Evolutionary conservation across 2,888 invertebrate genomes (phyloP).

Genomic region (Lucinisca nassula): DNA sequence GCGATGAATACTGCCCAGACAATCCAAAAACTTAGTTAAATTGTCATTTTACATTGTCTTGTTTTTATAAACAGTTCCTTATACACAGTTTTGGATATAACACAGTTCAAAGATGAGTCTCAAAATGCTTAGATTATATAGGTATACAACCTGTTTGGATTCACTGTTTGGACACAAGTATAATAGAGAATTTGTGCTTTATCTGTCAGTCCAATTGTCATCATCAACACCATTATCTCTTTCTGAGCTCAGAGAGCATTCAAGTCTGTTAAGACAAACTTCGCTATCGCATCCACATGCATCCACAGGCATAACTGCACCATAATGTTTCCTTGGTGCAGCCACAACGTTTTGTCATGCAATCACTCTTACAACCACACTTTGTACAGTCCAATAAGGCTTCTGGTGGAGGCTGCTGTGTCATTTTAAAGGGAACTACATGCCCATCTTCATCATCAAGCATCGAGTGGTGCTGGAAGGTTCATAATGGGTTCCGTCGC

Average conservation of each 20-base stretch:
- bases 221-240: neutral
- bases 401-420: neutral
- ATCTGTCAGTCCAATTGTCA: neutral
- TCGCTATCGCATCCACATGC: neutral
- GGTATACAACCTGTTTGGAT: too few relatives aligned
- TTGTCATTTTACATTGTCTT: too few relatives aligned
- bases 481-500: neutral
- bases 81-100: too few relatives aligned
- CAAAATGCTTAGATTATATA: too few relatives aligned
- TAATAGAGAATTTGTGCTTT: neutral
- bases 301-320: neutral
- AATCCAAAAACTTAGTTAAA: too few relatives aligned
- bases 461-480: conserved; percentile 15
- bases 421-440: conserved; percentile 2
- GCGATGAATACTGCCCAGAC: too few relatives aligned
- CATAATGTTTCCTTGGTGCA: neutral
- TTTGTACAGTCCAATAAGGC: conserved; percentile 17
- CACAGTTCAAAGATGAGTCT: too few relatives aligned
- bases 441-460: conserved; percentile 1
- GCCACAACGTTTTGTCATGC: neutral
- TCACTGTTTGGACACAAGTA: too few relatives aligned
- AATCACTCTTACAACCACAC: neutral
- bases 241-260: neutral
- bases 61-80: too few relatives aligned
- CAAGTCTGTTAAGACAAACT: neutral